A percentile compares a stretch with the other conserved stretches of the same genome.
Evolutionary conservation across 1,140 invertebrate species (phyloP).

Genomic region (Penaeus vannamei): DNA sequence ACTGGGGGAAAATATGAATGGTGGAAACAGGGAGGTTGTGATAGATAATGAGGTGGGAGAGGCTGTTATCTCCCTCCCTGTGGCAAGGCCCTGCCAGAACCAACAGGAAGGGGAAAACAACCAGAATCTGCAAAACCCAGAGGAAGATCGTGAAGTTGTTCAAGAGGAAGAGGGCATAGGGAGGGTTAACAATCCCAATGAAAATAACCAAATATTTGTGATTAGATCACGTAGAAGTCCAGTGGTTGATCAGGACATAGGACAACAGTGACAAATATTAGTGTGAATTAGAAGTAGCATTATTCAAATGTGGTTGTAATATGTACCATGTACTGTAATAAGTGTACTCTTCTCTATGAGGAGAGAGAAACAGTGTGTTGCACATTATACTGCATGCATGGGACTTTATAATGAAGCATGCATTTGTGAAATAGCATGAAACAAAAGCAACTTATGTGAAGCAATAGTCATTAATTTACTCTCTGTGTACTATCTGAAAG

Average conservation of each 20-base stretch:
- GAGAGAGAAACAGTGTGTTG: too few relatives aligned
- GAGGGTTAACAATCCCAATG: neutral
- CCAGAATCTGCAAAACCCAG: too few relatives aligned
- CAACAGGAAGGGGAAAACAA: neutral
- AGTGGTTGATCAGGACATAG: conserved; percentile 55
- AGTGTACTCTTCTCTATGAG: too few relatives aligned
- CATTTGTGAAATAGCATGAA: too few relatives aligned
- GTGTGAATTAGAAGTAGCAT: neutral
- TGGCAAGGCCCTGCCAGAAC: neutral
- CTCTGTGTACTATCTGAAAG: too few relatives aligned
- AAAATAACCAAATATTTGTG: conserved; percentile 41
- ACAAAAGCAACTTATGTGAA: too few relatives aligned
- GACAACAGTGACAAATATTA: conserved; percentile 41
- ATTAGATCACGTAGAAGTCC: conserved; percentile 39
- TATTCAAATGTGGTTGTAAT: too few relatives aligned
- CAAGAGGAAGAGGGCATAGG: neutral
- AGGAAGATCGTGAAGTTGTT: neutral
- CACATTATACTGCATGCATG: too few relatives aligned
- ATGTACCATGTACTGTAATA: too few relatives aligned
- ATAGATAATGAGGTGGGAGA: conserved; percentile 60
- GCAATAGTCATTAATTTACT: too few relatives aligned
- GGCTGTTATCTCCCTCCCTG: conserved; percentile 25
- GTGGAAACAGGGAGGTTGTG: conserved; percentile 40
- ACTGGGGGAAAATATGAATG: conserved; percentile 56
- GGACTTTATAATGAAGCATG: too few relatives aligned